These are phyloP conservation scores for Tupaia tana DNA, from an alignment of 2,113 vertebrate genomes.

Conservation along the genomic window DNA sequence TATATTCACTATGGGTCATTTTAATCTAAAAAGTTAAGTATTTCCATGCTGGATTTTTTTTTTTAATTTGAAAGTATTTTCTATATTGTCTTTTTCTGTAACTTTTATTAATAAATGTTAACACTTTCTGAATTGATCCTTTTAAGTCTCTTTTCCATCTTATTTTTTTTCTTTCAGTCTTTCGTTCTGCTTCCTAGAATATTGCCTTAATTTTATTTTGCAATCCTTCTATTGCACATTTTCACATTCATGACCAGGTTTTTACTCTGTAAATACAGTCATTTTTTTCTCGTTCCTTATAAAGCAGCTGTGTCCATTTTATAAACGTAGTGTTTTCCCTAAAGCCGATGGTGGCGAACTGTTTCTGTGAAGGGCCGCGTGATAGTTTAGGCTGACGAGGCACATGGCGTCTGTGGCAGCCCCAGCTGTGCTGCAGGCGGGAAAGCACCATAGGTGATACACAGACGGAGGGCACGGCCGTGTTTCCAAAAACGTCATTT, in stretches of 20 bases:
- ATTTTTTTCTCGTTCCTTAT: not conserved
- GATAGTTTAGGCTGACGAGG: not conserved
- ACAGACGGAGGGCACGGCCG: fast-evolving
- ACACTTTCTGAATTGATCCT: not conserved
- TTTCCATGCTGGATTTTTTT: not conserved
- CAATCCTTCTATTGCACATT: not conserved
- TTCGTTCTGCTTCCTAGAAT: not conserved
- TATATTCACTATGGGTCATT: not conserved
- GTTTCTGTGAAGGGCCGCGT: not conserved
- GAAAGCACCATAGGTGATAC: not conserved
- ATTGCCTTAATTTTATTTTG: not conserved
- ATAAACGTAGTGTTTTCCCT: not conserved
- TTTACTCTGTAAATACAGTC: not conserved
- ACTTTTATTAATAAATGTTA: not conserved
- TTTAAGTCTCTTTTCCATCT: not conserved
- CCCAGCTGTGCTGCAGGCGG: fast-evolving
- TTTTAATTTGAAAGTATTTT: not conserved
- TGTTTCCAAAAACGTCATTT: not conserved
- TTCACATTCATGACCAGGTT: not conserved
- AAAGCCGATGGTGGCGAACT: not conserved
- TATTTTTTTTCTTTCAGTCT: not conserved
- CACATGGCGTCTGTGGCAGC: fast-evolving
- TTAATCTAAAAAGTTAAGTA: not conserved
- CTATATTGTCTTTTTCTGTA: not conserved
- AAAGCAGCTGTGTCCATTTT: not conserved